Evolutionary conservation across 1,140 invertebrate species (phyloP), one percentile per base, ranked within the genome.

Genomic region (Caenorhabditis tropicalis): DNA sequence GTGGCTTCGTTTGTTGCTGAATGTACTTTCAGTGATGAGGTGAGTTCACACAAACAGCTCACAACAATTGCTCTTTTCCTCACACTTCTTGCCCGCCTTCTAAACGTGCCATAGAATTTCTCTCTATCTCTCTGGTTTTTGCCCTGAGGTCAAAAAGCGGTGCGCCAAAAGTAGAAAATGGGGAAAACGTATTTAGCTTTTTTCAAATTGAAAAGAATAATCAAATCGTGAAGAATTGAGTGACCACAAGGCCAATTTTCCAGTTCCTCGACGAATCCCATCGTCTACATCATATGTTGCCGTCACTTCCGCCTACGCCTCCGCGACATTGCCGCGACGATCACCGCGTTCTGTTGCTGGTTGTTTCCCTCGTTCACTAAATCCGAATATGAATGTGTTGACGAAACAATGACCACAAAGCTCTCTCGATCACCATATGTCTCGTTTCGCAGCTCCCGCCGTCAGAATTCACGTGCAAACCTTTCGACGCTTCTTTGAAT

Each of bases 211-310:
- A 10, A 1, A 80, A 51, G 27, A 51, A 49, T 53, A 49, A 33
- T 39, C 48, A n/a, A 29, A 31, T 6, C 36, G 46, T 21, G 43
- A 46, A 43, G 36, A 74, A 43, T 43, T 24, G 36, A 74, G 29
- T 74, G 36, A 39, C 33, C 36, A 39, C 36, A 29, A 51, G 21
- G 16, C 27, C 48, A 33, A 27, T 29, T 79, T 80, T 86, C 39
- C 65, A 87, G 86, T 58, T 87, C 86, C n/a, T 79, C 85, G 10
- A 81, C 84, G 7, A 87, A 87, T 48, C 86, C 86, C 27, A 81
- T 87, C 49, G 60, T 87, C 29, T 87, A 86, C 79, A 86, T 83
- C 46, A 60, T 82, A 4, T 87, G 84, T 81, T 87, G 86, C 49
- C 84, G 79, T 36, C 86, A 87, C 51, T 87, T 87, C 85, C 86